These are phyloP conservation scores for Alsophila aescularia DNA, from an alignment of 2,888 invertebrate genomes.

Conservation along the genomic window DNA sequence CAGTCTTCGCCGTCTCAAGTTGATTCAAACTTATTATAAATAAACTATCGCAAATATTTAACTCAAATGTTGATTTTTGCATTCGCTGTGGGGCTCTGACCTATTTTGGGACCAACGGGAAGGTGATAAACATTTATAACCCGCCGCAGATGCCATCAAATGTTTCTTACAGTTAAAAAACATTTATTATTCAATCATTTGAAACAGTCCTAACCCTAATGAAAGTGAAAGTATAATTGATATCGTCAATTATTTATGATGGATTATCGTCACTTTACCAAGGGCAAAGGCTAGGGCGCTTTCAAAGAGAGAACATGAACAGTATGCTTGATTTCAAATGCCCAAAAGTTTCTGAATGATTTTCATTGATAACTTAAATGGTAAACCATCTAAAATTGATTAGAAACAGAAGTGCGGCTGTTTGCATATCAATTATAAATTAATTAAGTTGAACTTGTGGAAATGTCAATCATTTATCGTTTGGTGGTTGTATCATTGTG, in stretches of 20 bases:
- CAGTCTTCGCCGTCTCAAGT: no score
- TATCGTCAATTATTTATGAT: no score
- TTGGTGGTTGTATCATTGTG: background rate
- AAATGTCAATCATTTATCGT: background rate
- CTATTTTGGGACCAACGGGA: slow-evolving; percentile 28
- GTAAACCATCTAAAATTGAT: background rate
- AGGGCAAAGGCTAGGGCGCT: no score
- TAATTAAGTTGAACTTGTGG: background rate
- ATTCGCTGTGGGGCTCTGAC: slow-evolving; percentile 22
- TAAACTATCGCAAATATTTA: background rate
- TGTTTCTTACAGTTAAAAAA: no score
- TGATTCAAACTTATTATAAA: background rate
- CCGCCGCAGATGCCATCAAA: background rate
- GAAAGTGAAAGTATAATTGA: no score
- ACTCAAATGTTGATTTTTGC: slow-evolving; percentile 12
- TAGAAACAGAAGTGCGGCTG: background rate
- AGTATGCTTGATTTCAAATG: no score
- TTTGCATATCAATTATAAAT: background rate
- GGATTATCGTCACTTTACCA: no score
- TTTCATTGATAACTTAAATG: no score
- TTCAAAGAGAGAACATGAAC: no score
- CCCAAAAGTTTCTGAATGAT: no score
- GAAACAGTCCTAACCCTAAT: no score
- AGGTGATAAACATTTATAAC: slow-evolving; percentile 19
- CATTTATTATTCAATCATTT: no score